These are phyloP conservation scores for Hyperoplus immaculatus DNA, from an alignment of 2,797 vertebrate genomes.

Conservation along the genomic window DNA sequence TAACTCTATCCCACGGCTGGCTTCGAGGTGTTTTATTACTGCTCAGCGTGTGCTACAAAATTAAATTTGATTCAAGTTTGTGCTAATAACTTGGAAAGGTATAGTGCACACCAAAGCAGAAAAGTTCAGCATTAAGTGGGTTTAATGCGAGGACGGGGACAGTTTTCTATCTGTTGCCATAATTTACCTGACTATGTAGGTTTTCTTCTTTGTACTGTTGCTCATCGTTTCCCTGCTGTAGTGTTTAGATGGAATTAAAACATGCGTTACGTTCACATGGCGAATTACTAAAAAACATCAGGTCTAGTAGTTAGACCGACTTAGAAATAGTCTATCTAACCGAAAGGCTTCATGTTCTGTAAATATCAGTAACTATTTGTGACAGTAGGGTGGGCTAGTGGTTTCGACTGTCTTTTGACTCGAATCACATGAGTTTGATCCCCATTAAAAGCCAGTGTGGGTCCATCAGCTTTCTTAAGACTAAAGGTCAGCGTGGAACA, in stretches of 20 bases:
- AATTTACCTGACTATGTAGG: conserved; percentile 12
- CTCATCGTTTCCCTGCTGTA: not conserved
- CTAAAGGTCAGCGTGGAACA: not conserved
- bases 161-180: conserved; percentile 17
- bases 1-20: not conserved
- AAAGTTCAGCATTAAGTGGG: not conserved
- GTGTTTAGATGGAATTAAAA: not conserved
- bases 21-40: conserved; percentile 17
- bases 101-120: conserved; percentile 14
- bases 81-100: conserved; percentile 13
- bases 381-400: not conserved
- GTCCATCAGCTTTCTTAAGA: not conserved
- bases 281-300: not conserved
- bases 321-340: not conserved
- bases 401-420: not conserved
- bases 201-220: conserved; percentile 2
- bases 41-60: conserved; percentile 2
- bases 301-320: not conserved
- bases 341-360: not conserved
- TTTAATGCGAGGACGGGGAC: conserved; percentile 5
- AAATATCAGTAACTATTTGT: not conserved
- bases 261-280: not conserved
- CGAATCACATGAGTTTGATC: conserved; percentile 1
- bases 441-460: not conserved
- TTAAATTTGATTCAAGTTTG: conserved; percentile 15